Percentiles rank a stretch among this genome's conserved stretches.
These are phyloP conservation scores for Lepidurus apus DNA, from an alignment of 1,140 invertebrate species.

Conservation along the genomic window DNA sequence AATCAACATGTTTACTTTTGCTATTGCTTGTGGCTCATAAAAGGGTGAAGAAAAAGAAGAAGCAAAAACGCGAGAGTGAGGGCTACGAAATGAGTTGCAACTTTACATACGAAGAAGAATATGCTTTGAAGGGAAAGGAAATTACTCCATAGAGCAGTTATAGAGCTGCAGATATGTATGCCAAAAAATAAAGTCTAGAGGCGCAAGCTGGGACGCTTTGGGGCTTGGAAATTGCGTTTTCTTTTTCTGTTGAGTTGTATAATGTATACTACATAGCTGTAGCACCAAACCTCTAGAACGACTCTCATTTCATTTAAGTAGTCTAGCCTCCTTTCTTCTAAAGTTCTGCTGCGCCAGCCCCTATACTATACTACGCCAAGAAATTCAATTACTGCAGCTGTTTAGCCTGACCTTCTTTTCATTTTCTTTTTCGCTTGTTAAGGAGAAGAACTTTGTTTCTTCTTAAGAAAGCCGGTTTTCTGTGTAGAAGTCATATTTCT, in stretches of 20 bases:
- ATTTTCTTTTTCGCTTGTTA: too few relatives aligned
- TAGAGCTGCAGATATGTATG: slow-evolving; percentile 19
- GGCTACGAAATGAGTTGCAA: neutral
- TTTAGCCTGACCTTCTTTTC: too few relatives aligned
- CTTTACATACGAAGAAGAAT: neutral
- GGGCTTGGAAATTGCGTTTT: neutral
- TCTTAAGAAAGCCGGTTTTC: too few relatives aligned
- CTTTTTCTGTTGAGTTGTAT: neutral
- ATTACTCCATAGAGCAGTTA: neutral
- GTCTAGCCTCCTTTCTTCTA: too few relatives aligned
- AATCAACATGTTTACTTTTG: neutral
- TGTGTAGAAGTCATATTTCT: too few relatives aligned
- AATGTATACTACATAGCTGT: neutral
- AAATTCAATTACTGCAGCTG: slow-evolving; percentile 7
- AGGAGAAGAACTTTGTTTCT: too few relatives aligned
- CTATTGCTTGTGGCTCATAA: neutral
- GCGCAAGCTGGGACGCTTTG: neutral
- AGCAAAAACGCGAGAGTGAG: neutral
- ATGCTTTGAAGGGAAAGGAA: neutral
- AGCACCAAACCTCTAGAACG: too few relatives aligned
- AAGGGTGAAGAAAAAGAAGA: neutral
- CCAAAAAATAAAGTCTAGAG: neutral
- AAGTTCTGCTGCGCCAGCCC: too few relatives aligned
- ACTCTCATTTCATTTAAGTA: too few relatives aligned
- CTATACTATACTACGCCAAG: neutral